Percentiles rank a stretch among this genome's conserved stretches.
These are phyloP conservation scores for Aleiodes alternator DNA, from an alignment of 2,888 invertebrate genomes.

Conservation along the genomic window DNA sequence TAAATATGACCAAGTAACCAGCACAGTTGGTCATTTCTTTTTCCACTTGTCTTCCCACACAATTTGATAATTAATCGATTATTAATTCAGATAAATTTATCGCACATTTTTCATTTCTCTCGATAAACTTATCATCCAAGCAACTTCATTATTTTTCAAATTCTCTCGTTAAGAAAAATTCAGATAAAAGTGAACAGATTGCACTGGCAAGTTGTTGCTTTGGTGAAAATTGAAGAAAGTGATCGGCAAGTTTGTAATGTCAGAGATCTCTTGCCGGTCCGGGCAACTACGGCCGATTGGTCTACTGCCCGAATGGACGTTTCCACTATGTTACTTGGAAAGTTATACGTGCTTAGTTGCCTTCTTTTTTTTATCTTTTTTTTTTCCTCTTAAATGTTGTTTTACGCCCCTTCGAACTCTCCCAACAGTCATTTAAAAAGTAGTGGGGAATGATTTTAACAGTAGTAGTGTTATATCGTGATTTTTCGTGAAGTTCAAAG, in stretches of 20 bases:
- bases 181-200: slow-evolving; percentile 17
- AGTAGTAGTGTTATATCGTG: background rate
- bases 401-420: slow-evolving; percentile 3
- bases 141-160: too few species aligned
- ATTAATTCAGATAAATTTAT: too few species aligned
- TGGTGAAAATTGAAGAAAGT: slow-evolving; percentile 25
- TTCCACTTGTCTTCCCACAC: background rate
- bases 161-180: background rate
- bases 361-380: slow-evolving; percentile 29
- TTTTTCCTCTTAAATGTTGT: background rate
- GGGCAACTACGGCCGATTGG: slow-evolving; percentile 40
- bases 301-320: slow-evolving; percentile 39
- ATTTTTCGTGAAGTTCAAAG: background rate
- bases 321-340: slow-evolving; percentile 46
- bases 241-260: slow-evolving; percentile 12
- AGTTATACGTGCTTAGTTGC: slow-evolving; percentile 44
- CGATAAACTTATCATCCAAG: too few species aligned
- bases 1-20: slow-evolving; percentile 1
- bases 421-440: slow-evolving; percentile 1
- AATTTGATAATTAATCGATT: background rate
- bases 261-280: slow-evolving; percentile 9
- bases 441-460: slow-evolving; percentile 4
- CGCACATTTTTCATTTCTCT: too few species aligned
- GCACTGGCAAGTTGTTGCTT: background rate
- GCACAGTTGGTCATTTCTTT: slow-evolving; percentile 8